Evolutionary conservation across 2,113 vertebrate genomes (phyloP).

Genomic region (Sylvilagus bachmani): DNA sequence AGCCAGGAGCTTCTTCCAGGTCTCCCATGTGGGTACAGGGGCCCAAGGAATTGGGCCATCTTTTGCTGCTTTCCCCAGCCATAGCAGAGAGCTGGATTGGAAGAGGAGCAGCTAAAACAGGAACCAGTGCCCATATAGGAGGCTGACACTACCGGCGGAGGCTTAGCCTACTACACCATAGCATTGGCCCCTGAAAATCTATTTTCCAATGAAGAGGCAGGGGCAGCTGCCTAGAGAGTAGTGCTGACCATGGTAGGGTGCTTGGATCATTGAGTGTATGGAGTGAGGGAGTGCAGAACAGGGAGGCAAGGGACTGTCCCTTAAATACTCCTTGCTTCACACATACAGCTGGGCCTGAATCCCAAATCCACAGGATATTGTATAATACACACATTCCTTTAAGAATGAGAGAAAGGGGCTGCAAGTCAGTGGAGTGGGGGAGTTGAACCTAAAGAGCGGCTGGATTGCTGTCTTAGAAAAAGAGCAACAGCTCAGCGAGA

Average conservation of each 20-base stretch:
- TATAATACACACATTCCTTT: not conserved
- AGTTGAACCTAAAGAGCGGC: not conserved
- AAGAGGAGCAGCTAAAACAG: no score
- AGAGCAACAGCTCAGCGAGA: not conserved
- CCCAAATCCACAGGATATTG: not conserved
- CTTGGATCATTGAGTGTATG: no score
- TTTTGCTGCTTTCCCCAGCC: no score
- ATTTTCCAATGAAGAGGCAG: not conserved
- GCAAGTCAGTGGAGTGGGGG: not conserved
- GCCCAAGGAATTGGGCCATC: no score
- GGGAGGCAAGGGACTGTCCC: not conserved
- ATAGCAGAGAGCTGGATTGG: no score
- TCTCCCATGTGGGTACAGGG: no score
- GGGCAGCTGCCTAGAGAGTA: not conserved
- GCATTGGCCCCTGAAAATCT: not conserved
- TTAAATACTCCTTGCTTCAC: not conserved
- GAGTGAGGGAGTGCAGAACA: no score
- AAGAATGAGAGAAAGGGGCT: not conserved
- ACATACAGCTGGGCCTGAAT: not conserved
- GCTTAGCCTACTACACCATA: no score
- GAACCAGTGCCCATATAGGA: no score
- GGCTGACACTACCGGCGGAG: no score
- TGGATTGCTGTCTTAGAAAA: not conserved
- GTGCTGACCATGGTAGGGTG: fast-evolving
- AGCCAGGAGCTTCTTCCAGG: no score